Evolutionary conservation across 1,140 invertebrate species (phyloP).

Genomic region (Meloidogyne hapla): DNA sequence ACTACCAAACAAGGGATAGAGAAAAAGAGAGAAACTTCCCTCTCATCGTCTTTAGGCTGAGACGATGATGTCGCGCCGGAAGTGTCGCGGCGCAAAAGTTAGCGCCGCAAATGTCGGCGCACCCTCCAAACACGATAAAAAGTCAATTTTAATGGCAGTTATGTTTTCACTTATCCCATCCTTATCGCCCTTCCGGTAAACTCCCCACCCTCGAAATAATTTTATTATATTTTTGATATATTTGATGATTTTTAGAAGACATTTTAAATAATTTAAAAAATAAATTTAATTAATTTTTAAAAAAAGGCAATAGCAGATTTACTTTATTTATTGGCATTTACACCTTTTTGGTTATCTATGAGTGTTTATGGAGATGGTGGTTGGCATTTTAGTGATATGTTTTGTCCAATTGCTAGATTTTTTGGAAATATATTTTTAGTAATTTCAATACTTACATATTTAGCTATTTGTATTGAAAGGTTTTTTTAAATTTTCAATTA

Average conservation of each 20-base stretch:
- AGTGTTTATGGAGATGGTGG: constrained; percentile 23
- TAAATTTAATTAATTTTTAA: not conserved
- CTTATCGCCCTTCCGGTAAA: too few species aligned
- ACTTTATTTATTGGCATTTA: constrained; percentile 28
- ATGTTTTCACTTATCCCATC: too few species aligned
- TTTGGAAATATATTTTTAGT: constrained; percentile 16
- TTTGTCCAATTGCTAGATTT: constrained; percentile 21
- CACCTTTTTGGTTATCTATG: constrained; percentile 29
- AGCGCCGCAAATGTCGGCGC: too few species aligned
- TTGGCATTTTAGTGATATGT: constrained; percentile 22
- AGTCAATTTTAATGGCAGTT: too few species aligned
- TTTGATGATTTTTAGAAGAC: not conserved
- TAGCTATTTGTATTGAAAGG: constrained; percentile 28
- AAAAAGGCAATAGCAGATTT: constrained; percentile 24
- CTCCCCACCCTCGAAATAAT: too few species aligned
- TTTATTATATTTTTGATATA: not conserved
- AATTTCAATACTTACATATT: constrained; percentile 25
- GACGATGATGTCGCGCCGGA: too few species aligned
- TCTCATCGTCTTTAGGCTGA: too few species aligned
- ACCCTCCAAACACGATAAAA: too few species aligned
- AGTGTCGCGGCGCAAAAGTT: too few species aligned
- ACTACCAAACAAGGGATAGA: too few species aligned
- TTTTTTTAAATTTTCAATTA: not conserved
- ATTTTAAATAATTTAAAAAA: not conserved
- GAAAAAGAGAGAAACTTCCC: too few species aligned